A percentile compares a stretch with the other conserved stretches of the same genome.
Conservation (phyloP, 2,113 vertebrate species). For the Ptychochromis oligacanthus region DNA sequence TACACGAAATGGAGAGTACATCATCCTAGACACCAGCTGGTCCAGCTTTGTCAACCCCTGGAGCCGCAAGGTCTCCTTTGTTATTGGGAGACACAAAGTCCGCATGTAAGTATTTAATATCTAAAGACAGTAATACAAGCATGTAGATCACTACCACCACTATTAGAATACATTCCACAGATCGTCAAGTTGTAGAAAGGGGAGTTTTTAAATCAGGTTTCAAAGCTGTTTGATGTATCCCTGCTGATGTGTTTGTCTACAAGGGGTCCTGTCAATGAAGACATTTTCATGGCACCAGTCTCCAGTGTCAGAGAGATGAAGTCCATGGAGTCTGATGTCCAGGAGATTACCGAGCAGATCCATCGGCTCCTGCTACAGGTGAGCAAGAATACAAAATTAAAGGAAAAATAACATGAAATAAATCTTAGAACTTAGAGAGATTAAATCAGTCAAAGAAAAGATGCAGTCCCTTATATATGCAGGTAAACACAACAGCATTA, state of each 20-base stretch:
- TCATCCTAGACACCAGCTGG: slow-evolving; percentile 96
- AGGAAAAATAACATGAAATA: neutral
- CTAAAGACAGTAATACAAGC: neutral
- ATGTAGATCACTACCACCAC: neutral
- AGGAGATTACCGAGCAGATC: slow-evolving; percentile 94
- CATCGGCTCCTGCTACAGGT: slow-evolving; percentile 92
- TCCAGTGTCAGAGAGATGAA: slow-evolving; percentile 77
- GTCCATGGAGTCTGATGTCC: slow-evolving; percentile 82
- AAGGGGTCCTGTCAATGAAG: slow-evolving; percentile 95
- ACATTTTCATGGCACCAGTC: slow-evolving; percentile 84
- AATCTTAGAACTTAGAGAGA: neutral
- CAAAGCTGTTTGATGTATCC: neutral
- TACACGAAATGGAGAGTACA: slow-evolving; percentile 90
- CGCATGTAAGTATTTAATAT: slow-evolving; percentile 85
- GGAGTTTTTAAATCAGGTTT: neutral
- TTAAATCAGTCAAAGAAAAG: neutral
- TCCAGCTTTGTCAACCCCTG: slow-evolving; percentile 97
- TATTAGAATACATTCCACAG: neutral
- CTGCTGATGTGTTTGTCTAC: neutral
- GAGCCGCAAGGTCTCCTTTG: slow-evolving; percentile 94
- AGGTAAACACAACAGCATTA: neutral
- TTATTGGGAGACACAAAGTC: slow-evolving; percentile 96
- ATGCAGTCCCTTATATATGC: neutral
- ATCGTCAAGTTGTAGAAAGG: neutral
- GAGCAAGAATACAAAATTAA: neutral